These are phyloP conservation scores for Podarcis raffonei DNA, from an alignment of 2,113 vertebrate genomes.

Conservation along the genomic window DNA sequence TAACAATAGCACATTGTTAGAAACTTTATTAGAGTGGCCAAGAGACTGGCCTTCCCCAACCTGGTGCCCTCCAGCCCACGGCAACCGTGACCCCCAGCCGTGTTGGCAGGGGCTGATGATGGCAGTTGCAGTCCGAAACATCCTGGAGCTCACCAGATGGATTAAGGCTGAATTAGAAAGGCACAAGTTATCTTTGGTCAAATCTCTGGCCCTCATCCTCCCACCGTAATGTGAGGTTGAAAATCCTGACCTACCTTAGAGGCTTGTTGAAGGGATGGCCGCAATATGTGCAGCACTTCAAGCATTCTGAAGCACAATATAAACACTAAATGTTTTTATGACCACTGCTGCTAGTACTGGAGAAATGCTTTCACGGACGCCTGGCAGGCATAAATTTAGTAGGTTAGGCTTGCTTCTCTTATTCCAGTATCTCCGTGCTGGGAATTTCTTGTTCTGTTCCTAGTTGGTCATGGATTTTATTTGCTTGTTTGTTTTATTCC, in stretches of 20 bases:
- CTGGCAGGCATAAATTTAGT: neutral
- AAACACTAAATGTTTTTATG: neutral
- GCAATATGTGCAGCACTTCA: neutral
- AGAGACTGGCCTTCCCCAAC: neutral
- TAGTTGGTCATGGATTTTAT: neutral
- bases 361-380: neutral
- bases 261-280: neutral
- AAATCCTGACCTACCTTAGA: neutral
- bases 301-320: neutral
- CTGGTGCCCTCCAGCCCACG: neutral
- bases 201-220: neutral
- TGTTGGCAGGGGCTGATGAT: too few species aligned
- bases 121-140: neutral
- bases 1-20: too few species aligned
- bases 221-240: neutral
- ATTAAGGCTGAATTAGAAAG: neutral
- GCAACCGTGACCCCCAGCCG: too few species aligned
- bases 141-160: neutral
- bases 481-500: too few species aligned
- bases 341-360: too few species aligned
- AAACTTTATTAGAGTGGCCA: neutral
- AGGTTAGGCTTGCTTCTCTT: too few species aligned
- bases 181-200: neutral
- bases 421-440: too few species aligned
- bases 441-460: neutral